A percentile compares a stretch with the other conserved stretches of the same genome.
These are phyloP conservation scores for Fissipunctia ypsillon DNA, from an alignment of 2,888 invertebrate genomes.

Conservation along the genomic window DNA sequence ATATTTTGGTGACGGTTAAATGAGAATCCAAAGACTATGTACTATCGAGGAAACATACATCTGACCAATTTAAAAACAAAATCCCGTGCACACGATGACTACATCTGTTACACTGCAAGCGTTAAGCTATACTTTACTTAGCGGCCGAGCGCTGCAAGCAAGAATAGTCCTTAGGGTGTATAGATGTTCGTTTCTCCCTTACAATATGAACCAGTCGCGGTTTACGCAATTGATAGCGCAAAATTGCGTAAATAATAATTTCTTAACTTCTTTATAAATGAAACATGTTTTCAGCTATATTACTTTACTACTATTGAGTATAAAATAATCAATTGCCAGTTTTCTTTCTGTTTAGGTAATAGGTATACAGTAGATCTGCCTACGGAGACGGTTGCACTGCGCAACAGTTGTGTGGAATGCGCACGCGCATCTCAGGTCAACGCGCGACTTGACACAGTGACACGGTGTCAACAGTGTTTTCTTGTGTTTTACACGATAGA, in stretches of 20 bases:
- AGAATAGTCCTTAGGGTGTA: no score
- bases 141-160: no score
- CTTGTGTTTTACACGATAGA: slow-evolving; percentile 52
- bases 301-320: neutral
- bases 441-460: slow-evolving; percentile 66
- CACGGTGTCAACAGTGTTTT: slow-evolving; percentile 63
- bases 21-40: no score
- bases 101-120: no score
- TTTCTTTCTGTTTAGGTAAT: slow-evolving; percentile 6
- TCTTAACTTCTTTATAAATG: neutral
- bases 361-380: slow-evolving; percentile 28
- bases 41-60: no score
- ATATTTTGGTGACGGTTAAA: neutral
- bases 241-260: neutral
- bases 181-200: no score
- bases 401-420: slow-evolving; percentile 58
- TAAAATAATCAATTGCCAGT: slow-evolving; percentile 2
- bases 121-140: no score
- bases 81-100: no score
- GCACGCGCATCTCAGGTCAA: slow-evolving; percentile 64
- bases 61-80: no score
- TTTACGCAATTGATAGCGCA: neutral
- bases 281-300: neutral
- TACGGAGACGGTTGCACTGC: slow-evolving; percentile 37
- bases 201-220: neutral